A percentile compares a stretch with the other conserved stretches of the same genome.
These are phyloP conservation scores for Diadophis punctatus DNA, from an alignment of 2,113 vertebrate species.

Conservation along the genomic window DNA sequence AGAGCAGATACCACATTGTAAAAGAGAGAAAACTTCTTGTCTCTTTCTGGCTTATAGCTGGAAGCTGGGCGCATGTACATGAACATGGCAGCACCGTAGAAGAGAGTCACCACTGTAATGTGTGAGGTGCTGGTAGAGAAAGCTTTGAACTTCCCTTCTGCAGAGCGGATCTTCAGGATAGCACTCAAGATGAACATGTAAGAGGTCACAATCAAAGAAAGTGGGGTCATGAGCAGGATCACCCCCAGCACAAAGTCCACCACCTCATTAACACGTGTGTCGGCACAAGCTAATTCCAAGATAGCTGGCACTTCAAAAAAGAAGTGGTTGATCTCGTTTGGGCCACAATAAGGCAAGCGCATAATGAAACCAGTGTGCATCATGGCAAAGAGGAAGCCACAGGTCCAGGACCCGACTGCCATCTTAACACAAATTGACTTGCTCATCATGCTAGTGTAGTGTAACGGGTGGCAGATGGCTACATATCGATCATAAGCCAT, in stretches of 20 bases:
- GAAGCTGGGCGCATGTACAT: slow-evolving; percentile 48
- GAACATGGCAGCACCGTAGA: slow-evolving; percentile 44
- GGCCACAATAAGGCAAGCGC: slow-evolving; percentile 1
- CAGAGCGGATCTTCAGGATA: slow-evolving; percentile 15
- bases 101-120: slow-evolving; percentile 35
- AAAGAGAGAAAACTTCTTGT: slow-evolving; percentile 10
- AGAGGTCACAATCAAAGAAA: slow-evolving; percentile 15
- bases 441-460: slow-evolving; percentile 1
- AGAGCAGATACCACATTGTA: background rate
- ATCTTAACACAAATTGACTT: background rate
- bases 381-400: background rate
- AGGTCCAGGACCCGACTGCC: background rate
- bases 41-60: background rate
- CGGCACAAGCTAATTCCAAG: slow-evolving; percentile 1
- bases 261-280: background rate
- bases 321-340: background rate
- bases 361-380: background rate
- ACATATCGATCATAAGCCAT: slow-evolving; percentile 3
- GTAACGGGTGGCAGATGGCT: background rate
- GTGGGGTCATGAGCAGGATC: background rate
- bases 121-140: slow-evolving; percentile 17
- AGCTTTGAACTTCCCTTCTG: slow-evolving; percentile 31
- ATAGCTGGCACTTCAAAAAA: background rate
- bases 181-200: slow-evolving; percentile 29
- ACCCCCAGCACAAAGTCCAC: background rate